Base-by-base conservation (phyloP, 2,113 vertebrate species). In the Psittacara wagleri region DNA sequence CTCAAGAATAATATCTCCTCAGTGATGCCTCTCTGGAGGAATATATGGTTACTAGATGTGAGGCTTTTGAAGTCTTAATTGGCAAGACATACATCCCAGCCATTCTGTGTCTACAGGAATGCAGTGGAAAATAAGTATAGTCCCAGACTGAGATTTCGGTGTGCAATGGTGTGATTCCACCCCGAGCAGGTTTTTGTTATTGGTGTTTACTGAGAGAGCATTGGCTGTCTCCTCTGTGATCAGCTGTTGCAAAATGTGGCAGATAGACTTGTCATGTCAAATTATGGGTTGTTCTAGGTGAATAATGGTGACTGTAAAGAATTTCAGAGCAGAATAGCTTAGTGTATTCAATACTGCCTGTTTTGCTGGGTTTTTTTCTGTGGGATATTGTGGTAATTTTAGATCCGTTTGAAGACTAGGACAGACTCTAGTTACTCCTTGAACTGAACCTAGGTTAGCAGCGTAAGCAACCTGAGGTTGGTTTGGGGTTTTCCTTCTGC, bases 51-150 rank as follows among this genome's bases (percentile, higher is more conserved):
- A 75, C 57, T 92, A 37, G 0, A 37, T 79, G 43, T 59, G 75
- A 91, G 59, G 63, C 67, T 86, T 94, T 94, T 95, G 90, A 92
- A 91, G 70, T 76, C 70, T 83, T 92, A 95, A 93, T 85, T 89
- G 78, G 69, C 37, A 83, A 69, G 77, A 79, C 70, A 85, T 95
- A 84, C 7, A 70, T 87, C 54, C 44, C 67, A 85, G 86, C 74
- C 29, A 3, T 73, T 87, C 83, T 57, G 19, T 46, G 49, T 72
- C 63, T 92, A 23, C n/a, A 70, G 52, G 70, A 95, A 83, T 87
- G 44, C 37, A 92, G 6, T 29, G 17, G 39, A 27, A 81, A 63
- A 73, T 64, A 76, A 20, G 23, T 41, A 4, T 12, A 79, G 12
- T 91, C 46, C 11, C 46, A 25, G 69, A n/a, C 27, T 75, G 77